Conservation (phyloP, 2,888 invertebrate genomes). For the Ectobius pallidus region DNA sequence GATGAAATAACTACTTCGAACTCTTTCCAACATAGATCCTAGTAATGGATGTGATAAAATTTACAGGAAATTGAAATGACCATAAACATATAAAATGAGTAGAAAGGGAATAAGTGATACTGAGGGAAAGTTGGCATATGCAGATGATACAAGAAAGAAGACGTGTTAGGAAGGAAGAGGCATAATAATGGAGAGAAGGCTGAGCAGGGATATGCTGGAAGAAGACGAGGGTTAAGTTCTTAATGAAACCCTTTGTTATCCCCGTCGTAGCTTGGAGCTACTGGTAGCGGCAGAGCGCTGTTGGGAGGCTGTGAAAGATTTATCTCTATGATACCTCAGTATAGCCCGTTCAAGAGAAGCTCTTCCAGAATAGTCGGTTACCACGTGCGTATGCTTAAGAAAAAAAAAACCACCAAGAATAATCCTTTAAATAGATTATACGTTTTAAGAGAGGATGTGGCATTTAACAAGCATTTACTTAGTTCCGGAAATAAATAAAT, state of each 20-base stretch:
- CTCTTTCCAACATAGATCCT: too few relatives aligned
- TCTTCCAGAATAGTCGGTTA: background rate
- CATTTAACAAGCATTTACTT: too few relatives aligned
- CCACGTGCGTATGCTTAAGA: too few relatives aligned
- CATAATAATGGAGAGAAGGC: background rate
- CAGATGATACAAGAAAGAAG: constrained; percentile 8
- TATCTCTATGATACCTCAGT: constrained; percentile 2
- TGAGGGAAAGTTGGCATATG: constrained; percentile 3
- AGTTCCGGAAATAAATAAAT: too few relatives aligned
- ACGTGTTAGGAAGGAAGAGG: constrained; percentile 9
- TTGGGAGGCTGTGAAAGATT: constrained; percentile 3
- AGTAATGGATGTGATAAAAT: too few relatives aligned
- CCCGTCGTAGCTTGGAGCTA: background rate
- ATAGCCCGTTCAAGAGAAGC: constrained; percentile 4
- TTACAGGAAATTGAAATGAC: too few relatives aligned
- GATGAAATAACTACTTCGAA: too few relatives aligned
- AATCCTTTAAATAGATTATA: background rate
- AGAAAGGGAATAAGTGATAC: too few relatives aligned
- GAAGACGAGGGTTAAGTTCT: constrained; percentile 17
- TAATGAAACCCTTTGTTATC: constrained; percentile 30
- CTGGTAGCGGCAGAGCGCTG: background rate
- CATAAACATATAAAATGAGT: too few relatives aligned
- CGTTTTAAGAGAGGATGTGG: background rate
- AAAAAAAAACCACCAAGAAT: background rate
- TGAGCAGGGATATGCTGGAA: background rate